Base-by-base conservation (phyloP, 2,797 vertebrate genomes). In the Micrastur ruficollis region DNA sequence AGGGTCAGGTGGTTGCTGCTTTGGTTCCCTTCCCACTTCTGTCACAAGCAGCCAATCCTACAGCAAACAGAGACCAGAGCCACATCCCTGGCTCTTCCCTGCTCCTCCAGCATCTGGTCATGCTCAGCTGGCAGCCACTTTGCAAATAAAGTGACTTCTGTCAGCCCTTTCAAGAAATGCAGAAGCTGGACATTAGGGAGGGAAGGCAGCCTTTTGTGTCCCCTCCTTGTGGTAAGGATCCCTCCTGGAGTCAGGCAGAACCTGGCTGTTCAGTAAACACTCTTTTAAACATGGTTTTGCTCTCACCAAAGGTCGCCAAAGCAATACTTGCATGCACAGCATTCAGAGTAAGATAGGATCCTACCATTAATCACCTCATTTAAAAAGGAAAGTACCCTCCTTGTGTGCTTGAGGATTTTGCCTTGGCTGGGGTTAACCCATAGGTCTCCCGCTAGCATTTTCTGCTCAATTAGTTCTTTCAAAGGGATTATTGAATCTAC, bases 391-490 rank as follows among this genome's bases (percentile, higher is more conserved):
- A 89, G 31, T 85, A 71, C 61, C 15, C 27, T 90, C 27, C 32
- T 66, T 52, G 72, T 4, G 14, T 44, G 29, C 61, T 76, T 92
- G 86, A 92, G 52, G 71, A 92, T 95, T 88, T 91, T 95, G 61
- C 50, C 47, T 78, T 63, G 40, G 44, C 71, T 66, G 23, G 29
- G 34, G 74, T 89, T 81, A 96, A 86, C 78, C 27, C 46, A 20
- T 17, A 82, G 76, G 84, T 82, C 79, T 92, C 21, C 46, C 1
- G 2, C 31, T 63, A 92, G 58, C 40, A 36, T 86, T 82, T 90
- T 70, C 73, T 91, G n/a, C 81, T 84, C 80, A 83, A 72, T 84
- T 83, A 91, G 27, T 63, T 83, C 34, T 63, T 93, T 93, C 91
- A 88, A 38, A 93, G 16, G 17, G 62, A 67, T 89, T 87, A 71